Conservation (phyloP, 2,113 vertebrate genomes). For the Odocoileus virginianus region DNA sequence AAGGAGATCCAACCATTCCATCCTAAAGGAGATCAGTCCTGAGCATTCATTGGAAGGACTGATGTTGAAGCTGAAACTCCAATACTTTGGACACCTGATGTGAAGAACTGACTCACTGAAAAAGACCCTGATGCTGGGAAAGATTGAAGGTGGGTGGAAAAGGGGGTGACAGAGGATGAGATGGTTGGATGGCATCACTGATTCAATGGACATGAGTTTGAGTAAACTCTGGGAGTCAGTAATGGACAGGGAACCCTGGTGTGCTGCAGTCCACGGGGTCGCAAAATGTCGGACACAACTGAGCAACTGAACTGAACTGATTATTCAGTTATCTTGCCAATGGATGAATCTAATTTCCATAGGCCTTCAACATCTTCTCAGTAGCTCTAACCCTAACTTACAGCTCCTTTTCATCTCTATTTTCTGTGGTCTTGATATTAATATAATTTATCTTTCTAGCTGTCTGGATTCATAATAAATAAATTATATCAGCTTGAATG, state of each 20-base stretch:
- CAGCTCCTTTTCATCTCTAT: not conserved
- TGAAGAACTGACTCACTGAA: not conserved
- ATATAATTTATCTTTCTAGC: not conserved
- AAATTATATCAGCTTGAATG: not conserved
- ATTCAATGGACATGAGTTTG: not conserved
- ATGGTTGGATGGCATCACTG: not conserved
- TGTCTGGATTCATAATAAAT: not conserved
- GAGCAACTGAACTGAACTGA: accelerated
- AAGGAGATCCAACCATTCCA: not conserved
- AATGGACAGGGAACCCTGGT: not conserved
- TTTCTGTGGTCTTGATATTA: not conserved
- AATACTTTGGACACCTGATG: not conserved
- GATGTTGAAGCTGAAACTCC: not conserved
- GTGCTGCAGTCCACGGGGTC: not conserved
- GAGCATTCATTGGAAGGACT: not conserved
- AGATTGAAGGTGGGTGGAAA: accelerated
- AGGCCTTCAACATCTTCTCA: not conserved
- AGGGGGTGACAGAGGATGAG: not conserved
- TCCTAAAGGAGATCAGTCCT: not conserved
- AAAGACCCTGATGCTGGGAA: not conserved
- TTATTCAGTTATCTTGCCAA: not conserved
- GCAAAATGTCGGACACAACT: not conserved
- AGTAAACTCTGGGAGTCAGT: not conserved
- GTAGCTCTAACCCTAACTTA: not conserved
- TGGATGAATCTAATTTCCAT: not conserved